Evolutionary conservation across 2,888 invertebrate genomes (phyloP).

Genomic region (Bursaphelenchus okinawaensis): DNA sequence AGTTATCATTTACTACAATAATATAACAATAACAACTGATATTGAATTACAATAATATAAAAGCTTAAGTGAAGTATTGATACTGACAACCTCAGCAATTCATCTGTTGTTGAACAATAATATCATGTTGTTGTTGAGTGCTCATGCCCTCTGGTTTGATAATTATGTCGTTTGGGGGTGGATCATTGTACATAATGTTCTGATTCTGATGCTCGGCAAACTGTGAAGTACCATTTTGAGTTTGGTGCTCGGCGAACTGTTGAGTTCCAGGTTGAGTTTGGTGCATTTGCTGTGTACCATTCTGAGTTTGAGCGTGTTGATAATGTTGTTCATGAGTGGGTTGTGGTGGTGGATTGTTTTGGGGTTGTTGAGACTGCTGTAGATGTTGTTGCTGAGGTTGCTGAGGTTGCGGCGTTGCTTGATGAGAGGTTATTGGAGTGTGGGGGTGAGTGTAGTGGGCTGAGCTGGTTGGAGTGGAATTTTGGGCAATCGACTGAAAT

Average conservation of each 20-base stretch:
- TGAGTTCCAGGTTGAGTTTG: not conserved
- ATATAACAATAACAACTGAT: no score
- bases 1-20: no score
- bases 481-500: not conserved
- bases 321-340: not conserved
- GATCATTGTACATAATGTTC: not conserved
- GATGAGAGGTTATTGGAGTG: not conserved
- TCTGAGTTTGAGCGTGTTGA: not conserved
- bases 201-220: not conserved
- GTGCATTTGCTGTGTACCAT: not conserved
- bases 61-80: no score
- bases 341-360: not conserved
- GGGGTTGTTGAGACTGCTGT: not conserved
- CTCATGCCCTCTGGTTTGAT: not conserved
- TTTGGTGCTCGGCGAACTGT: not conserved
- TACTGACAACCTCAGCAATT: not conserved
- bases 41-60: no score
- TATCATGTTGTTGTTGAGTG: not conserved
- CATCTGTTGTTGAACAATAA: not conserved
- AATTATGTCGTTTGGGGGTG: not conserved
- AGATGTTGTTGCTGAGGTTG: not conserved
- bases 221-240: not conserved
- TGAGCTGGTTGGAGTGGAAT: not conserved
- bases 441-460: not conserved
- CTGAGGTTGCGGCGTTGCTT: not conserved